Conservation (phyloP, 2,888 invertebrate genomes). For the Cephus runcator region DNA sequence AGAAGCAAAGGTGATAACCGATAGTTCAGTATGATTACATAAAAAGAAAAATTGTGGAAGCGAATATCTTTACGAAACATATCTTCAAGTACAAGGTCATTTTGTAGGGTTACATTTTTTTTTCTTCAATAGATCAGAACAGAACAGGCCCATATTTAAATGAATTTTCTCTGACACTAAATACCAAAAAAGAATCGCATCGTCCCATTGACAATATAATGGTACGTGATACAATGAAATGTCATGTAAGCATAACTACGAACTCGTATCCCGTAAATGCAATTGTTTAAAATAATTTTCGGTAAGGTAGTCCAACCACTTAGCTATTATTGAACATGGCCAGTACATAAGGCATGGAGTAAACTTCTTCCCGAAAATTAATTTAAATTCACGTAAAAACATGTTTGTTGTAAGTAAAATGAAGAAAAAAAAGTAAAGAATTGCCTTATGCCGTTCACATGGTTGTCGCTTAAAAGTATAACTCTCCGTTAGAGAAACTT, state of each 20-base stretch:
- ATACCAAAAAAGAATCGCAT: neutral
- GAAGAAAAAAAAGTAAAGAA: neutral
- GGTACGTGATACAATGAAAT: neutral
- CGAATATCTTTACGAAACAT: neutral
- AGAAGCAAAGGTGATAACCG: neutral
- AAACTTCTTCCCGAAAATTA: neutral
- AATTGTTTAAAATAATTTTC: neutral
- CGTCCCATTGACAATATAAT: neutral
- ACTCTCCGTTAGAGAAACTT: neutral
- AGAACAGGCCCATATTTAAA: slow-evolving; percentile 3
- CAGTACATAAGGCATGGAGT: neutral
- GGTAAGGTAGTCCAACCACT: neutral
- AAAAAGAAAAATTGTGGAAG: neutral
- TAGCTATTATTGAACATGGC: neutral
- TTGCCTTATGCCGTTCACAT: neutral
- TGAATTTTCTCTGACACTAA: neutral
- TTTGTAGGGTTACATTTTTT: neutral
- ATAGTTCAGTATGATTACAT: neutral
- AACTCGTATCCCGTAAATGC: neutral
- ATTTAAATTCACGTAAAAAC: neutral
- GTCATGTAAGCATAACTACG: neutral
- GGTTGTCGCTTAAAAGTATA: neutral
- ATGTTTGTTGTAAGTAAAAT: neutral
- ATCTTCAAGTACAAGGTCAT: neutral
- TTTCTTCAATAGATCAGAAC: neutral